Evolutionary conservation across 2,113 vertebrate genomes (phyloP).

Genomic region (Ibidorhyncha struthersii): DNA sequence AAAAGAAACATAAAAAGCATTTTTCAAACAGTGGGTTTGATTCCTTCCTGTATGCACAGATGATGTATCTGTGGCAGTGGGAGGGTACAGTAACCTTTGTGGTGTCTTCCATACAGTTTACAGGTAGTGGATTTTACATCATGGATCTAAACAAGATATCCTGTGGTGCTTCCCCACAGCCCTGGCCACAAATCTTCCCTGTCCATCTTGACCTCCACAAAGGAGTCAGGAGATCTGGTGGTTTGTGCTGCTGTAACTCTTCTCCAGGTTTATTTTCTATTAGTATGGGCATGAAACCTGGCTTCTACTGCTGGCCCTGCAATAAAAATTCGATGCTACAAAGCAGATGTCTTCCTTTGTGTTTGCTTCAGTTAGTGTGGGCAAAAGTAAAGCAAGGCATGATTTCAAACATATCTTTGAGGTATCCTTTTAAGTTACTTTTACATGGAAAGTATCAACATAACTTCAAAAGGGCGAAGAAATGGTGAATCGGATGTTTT

Average conservation of each 20-base stretch:
- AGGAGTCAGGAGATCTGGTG: neutral
- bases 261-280: neutral
- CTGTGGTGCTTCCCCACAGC: neutral
- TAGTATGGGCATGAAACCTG: neutral
- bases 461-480: neutral
- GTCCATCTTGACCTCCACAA: neutral
- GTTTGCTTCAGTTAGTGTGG: neutral
- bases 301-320: neutral
- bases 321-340: neutral
- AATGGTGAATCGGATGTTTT: neutral
- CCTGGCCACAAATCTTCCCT: neutral
- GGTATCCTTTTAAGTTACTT: neutral
- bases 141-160: neutral
- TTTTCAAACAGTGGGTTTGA: neutral
- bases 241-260: neutral
- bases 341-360: neutral
- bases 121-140: neutral
- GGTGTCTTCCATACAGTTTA: neutral
- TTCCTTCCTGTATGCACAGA: neutral
- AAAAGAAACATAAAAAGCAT: neutral
- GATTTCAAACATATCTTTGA: neutral
- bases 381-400: neutral
- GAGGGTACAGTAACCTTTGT: neutral
- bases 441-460: neutral
- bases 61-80: neutral